Base-by-base conservation (phyloP, 2,113 vertebrate genomes). In the Pelobates fuscus region DNA sequence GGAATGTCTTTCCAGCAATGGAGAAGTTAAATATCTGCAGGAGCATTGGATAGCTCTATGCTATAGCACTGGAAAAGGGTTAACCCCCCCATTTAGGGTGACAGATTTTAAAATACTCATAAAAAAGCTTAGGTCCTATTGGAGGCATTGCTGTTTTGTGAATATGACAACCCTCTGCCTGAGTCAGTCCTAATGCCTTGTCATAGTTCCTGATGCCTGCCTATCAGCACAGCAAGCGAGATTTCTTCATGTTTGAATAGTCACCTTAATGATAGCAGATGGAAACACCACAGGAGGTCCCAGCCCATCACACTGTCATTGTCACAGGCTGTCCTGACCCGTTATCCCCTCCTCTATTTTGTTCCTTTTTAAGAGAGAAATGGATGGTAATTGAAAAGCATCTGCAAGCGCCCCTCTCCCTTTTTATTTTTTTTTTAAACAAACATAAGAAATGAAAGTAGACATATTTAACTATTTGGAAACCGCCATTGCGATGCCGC, bases 221-320 rank as follows among this genome's bases (percentile, higher is more conserved):
- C 91, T 94, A 93, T 94, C 93, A 95, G 92, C 90, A 78, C 91
- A 89, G 92, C 91, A 79, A 91, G 92, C 88, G 88, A 88, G 89
- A 91, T 91, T 93, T 92, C 86, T 94, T 94, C 93, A 95, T 95
- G 94, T 95, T 88, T 95, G 93, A 94, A 81, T 94, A 93, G 93
- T 90, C 92, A 93, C 91, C 92, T 94, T 94, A 95, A 94, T 95
- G 94, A 95, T 88, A 93, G 93, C 94, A 95, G 94, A 95, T 94
- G 94, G 94, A 93, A 92, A 89, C 92, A 67, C 94, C 78, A 67
- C 86, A 52, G 93, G 94, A 89, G 90, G 89, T 80, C 85, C 84
- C 78, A 87, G 89, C 91, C 91, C 91, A 91, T 91, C 91, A 93
- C 89, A 89, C 89, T 92, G 92, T 92, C 93, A 90, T 92, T 93